These are phyloP conservation scores for Tragelaphus eurycerus DNA, from an alignment of 2,797 vertebrate genomes.

Conservation along the genomic window DNA sequence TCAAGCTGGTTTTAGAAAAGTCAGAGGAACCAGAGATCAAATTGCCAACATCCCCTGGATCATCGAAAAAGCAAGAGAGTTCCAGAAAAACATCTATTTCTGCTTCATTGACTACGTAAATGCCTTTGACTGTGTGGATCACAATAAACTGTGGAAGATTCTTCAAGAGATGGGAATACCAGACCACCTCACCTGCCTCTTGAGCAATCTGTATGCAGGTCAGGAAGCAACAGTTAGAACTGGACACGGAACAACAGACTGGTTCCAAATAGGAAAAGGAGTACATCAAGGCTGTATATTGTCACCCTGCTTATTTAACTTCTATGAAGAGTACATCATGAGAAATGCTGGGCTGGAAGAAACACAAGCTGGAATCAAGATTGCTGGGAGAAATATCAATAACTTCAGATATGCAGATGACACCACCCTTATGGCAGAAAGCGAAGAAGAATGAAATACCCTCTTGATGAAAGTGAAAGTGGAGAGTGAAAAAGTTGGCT, in stretches of 20 bases:
- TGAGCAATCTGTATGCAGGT: background rate
- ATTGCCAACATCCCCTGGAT: background rate
- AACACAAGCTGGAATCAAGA: background rate
- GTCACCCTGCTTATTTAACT: background rate
- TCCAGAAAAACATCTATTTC: background rate
- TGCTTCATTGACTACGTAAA: background rate
- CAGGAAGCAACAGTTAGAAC: background rate
- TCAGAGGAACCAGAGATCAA: background rate
- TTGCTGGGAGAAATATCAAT: background rate
- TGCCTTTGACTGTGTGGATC: background rate
- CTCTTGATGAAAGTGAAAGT: background rate
- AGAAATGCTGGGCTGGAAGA: rapidly evolving
- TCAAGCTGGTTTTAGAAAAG: background rate
- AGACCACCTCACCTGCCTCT: background rate
- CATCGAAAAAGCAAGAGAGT: background rate
- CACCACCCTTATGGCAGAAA: background rate
- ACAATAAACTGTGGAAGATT: background rate
- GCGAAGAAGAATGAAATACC: rapidly evolving
- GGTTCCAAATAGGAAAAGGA: background rate
- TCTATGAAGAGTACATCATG: background rate
- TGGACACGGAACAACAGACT: background rate
- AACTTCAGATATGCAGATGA: background rate
- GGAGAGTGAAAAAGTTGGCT: background rate
- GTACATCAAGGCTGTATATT: background rate
- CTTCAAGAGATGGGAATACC: background rate